Base-by-base conservation (phyloP, 2,888 invertebrate genomes). In the Pammene aurita region DNA sequence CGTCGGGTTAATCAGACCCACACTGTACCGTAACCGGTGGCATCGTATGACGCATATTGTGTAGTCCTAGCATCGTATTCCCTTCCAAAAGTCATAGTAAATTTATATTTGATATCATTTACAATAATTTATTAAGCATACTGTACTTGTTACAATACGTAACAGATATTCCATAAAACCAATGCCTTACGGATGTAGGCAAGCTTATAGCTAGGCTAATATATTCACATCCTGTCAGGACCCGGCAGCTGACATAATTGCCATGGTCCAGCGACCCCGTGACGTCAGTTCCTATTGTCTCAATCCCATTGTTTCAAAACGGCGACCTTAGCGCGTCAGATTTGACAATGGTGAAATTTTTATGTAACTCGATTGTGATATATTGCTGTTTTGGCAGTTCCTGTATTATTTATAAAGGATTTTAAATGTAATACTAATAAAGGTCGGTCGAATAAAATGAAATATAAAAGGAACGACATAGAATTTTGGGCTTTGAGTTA, bases 271-370 rank as follows among this genome's bases (percentile, higher is more conserved):
- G 72, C 71, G 74, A 74, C 74, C 72, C 72, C 69, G 66, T 84
- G 80, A 83, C 84, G 83, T 83, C 82, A 84, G 41, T 41, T 52
- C 72, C 80, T 79, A 90, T 90, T 90, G 90, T 90, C 80, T 84
- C 72, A 75, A 46, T 71, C 52, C 18, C 38, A 64, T 68, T 68
- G 63, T 63, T 68, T 68, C 35, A 64, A 82, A 80, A 91, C 88
- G 89, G 89, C 88, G 76, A 84, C 80, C 78, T 80, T 80, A 82
- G 50, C 57, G 58, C 52, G 67, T 56, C 56, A 68, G 26, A 41
- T 77, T 79, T 78, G 79, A 79, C 65, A 71, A 80, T 81, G 79
- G 79, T 75, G 80, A 85, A 82, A 84, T 78, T 80, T 78, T 75
- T 74, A 79, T 77, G 76, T 78, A 79, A 76, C 77, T 76, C 73